phyloP scores from a whole-genome alignment of 2,888 invertebrate species.

The Sminthurides aquaticus region DNA sequence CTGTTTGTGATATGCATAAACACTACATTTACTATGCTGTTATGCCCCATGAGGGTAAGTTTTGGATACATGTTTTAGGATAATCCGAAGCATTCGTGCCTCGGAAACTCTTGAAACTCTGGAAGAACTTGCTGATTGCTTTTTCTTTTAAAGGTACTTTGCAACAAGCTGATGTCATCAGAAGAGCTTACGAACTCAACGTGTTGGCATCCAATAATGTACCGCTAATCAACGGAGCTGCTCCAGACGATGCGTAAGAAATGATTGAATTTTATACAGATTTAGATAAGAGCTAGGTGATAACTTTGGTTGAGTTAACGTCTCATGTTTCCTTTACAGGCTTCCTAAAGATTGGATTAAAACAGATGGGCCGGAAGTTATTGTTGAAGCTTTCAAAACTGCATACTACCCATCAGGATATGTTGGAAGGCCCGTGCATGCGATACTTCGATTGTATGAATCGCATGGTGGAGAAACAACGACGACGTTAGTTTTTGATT shows the following conservation, averaged over 20 bases:
- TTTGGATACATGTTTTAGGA: conserved; percentile 1
- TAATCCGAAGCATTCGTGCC: neutral
- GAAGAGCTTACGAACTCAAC: conserved; percentile 48
- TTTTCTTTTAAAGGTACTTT: conserved; percentile 46
- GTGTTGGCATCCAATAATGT: conserved; percentile 43
- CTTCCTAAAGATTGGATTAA: conserved; percentile 29
- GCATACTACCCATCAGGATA: conserved; percentile 22
- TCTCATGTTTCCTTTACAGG: conserved; percentile 6
- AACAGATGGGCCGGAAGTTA: conserved; percentile 23
- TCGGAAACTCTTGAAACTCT: too few relatives aligned
- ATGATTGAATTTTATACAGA: too few relatives aligned
- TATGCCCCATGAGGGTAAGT: conserved; percentile 48
- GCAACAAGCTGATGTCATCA: conserved; percentile 48
- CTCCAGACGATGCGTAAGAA: conserved; percentile 4
- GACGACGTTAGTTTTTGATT: conserved; percentile 25
- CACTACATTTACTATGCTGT: conserved; percentile 50
- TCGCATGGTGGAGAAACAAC: conserved; percentile 28
- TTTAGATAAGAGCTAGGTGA: too few relatives aligned
- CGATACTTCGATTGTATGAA: conserved; percentile 32
- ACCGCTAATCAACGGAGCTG: conserved; percentile 3
- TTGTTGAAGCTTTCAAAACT: conserved; percentile 38
- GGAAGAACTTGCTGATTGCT: too few relatives aligned
- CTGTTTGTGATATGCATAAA: conserved; percentile 49
- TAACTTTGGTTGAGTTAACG: neutral
- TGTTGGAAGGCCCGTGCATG: neutral